Percentiles rank a stretch among this genome's conserved stretches.
These are phyloP conservation scores for Eulacestoma nigropectus DNA, from an alignment of 2,113 vertebrate species.

Conservation along the genomic window DNA sequence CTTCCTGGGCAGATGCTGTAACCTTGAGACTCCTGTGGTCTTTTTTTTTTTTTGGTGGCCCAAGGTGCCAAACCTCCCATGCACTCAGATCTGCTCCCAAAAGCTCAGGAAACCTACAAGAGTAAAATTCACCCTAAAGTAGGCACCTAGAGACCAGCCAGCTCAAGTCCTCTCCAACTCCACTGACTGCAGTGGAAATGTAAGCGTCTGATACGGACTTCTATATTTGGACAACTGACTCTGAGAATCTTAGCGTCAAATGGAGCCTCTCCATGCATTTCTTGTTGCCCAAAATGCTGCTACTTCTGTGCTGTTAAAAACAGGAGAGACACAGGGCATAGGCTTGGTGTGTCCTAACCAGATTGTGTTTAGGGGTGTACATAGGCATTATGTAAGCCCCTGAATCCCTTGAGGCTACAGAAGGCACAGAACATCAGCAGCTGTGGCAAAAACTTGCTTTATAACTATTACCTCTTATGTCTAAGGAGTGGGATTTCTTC, in stretches of 20 bases:
- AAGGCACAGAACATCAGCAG: neutral
- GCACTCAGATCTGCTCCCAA: neutral
- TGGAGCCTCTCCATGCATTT: neutral
- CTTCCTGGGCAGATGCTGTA: neutral
- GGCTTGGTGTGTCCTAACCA: neutral
- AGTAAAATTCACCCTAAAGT: neutral
- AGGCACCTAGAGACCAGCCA: neutral
- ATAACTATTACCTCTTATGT: neutral
- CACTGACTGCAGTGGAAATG: neutral
- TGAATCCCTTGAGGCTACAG: neutral
- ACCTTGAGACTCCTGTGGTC: neutral
- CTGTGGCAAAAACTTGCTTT: neutral
- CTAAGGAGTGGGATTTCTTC: neutral
- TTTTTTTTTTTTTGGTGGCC: neutral
- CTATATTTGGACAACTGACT: accelerated
- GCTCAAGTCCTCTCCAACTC: neutral
- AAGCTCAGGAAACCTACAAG: neutral
- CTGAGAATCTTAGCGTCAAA: neutral
- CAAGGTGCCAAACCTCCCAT: neutral
- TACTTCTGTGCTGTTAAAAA: neutral
- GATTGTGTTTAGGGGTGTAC: neutral
- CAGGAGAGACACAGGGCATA: accelerated
- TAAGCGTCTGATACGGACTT: neutral
- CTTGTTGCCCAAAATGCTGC: neutral
- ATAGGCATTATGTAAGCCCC: neutral